Evolutionary conservation across 2,113 vertebrate genomes (phyloP).

Genomic region (Uria lomvia): DNA sequence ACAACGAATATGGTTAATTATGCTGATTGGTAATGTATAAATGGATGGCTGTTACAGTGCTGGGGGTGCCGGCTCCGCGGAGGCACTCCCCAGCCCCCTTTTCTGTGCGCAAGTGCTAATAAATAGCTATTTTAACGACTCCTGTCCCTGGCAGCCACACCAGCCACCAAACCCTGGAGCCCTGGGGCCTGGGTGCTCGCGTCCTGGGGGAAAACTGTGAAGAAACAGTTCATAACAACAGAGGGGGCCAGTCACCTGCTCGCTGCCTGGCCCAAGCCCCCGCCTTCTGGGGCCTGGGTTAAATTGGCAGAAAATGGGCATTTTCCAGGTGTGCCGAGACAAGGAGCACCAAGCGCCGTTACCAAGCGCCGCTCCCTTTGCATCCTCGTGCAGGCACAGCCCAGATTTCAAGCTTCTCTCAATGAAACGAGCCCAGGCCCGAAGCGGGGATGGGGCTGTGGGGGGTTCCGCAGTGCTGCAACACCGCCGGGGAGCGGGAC

Average conservation of each 20-base stretch:
- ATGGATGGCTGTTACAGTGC: too few relatives aligned
- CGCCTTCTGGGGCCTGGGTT: not conserved
- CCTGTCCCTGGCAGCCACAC: not conserved
- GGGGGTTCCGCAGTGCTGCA: too few relatives aligned
- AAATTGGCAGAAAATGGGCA: fast-evolving
- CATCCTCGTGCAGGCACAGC: not conserved
- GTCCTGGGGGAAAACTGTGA: not conserved
- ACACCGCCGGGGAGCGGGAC: not conserved
- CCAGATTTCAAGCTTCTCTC: not conserved
- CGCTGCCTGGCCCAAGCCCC: not conserved
- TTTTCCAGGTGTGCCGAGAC: too few relatives aligned
- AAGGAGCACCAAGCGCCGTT: not conserved
- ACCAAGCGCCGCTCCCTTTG: too few relatives aligned
- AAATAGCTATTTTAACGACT: not conserved
- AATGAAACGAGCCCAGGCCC: not conserved
- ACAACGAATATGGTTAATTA: too few relatives aligned
- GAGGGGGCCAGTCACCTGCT: not conserved
- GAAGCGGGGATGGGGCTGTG: not conserved
- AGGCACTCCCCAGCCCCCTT: too few relatives aligned
- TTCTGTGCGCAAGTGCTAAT: too few relatives aligned
- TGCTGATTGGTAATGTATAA: too few relatives aligned
- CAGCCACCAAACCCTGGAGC: too few relatives aligned
- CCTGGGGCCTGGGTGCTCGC: not conserved
- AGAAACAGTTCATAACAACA: not conserved
- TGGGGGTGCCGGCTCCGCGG: too few relatives aligned